Conservation (phyloP, 2,888 invertebrate genomes). For the Alentia gelatinosa region DNA sequence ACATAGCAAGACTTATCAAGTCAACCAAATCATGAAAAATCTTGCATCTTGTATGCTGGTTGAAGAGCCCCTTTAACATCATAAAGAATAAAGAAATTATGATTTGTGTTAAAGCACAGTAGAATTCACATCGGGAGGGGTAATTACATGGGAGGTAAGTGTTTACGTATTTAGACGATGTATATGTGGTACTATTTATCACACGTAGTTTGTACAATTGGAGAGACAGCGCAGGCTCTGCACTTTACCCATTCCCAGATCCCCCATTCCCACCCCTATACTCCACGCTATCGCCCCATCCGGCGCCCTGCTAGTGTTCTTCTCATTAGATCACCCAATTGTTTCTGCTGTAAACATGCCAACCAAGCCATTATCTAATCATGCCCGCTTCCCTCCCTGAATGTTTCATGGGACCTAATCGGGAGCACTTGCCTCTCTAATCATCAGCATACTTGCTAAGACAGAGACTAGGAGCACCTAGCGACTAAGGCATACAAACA, state of each 20-base stretch:
- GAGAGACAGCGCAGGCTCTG: not conserved
- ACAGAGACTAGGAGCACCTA: not conserved
- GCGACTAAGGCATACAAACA: not conserved
- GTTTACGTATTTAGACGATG: too few species aligned
- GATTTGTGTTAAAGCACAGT: too few species aligned
- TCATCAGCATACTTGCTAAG: constrained; percentile 25
- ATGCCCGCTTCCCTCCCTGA: constrained; percentile 33
- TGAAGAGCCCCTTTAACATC: too few species aligned
- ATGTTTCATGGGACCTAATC: constrained; percentile 50
- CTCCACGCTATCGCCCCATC: constrained; percentile 35
- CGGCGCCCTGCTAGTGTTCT: not conserved
- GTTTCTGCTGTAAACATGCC: constrained; percentile 53
- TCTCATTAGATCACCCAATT: constrained; percentile 48
- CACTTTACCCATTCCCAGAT: not conserved
- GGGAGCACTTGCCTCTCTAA: constrained; percentile 39
- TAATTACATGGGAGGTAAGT: too few species aligned
- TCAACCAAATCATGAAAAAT: too few species aligned
- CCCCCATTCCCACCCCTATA: not conserved
- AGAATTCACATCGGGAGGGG: too few species aligned
- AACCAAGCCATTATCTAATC: constrained; percentile 49
- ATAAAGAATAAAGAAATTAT: too few species aligned
- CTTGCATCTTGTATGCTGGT: too few species aligned
- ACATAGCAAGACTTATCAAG: too few species aligned
- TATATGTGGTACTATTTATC: too few species aligned
- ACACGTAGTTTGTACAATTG: too few species aligned